Percentiles rank a stretch among this genome's conserved stretches.
Conservation (phyloP, 2,888 invertebrate genomes). For the Xestia c-nigrum region DNA sequence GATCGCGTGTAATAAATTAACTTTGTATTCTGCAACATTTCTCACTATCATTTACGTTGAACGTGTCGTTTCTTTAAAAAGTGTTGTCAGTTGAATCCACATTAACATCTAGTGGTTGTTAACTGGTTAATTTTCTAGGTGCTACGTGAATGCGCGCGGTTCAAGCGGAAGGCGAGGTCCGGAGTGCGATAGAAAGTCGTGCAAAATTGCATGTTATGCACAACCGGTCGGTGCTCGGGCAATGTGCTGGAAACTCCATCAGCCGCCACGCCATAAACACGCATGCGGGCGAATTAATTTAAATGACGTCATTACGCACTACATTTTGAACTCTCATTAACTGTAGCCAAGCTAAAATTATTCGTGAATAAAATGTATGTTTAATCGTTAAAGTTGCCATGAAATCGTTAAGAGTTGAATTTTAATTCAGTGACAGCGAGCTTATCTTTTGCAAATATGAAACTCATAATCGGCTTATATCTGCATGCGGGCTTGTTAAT, state of each 20-base stretch:
- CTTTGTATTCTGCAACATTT: constrained; percentile 36
- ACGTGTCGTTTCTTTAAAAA: constrained; percentile 18
- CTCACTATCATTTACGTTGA: constrained; percentile 26
- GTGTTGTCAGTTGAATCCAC: constrained; percentile 51
- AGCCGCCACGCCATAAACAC: constrained; percentile 69
- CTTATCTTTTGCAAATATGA: constrained; percentile 54
- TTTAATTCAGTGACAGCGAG: constrained; percentile 43
- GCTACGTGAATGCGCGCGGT: constrained; percentile 48
- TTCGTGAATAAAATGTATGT: constrained; percentile 39
- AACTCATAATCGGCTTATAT: constrained; percentile 48
- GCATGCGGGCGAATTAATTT: constrained; percentile 73
- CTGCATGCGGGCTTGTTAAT: constrained; percentile 63
- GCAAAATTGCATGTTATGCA: constrained; percentile 78
- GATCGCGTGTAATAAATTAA: constrained; percentile 41
- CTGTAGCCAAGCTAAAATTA: constrained; percentile 27
- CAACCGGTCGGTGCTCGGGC: constrained; percentile 69
- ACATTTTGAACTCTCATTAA: constrained; percentile 51
- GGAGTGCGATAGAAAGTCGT: constrained; percentile 79
- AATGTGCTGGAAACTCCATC: constrained; percentile 75
- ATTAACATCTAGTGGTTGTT: constrained; percentile 50
- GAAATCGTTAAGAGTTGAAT: constrained; percentile 36
- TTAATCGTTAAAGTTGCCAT: constrained; percentile 41
- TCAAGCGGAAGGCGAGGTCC: constrained; percentile 37
- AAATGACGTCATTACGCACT: constrained; percentile 64
- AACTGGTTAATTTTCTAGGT: constrained; percentile 47